Base-by-base conservation (phyloP, 2,888 invertebrate species). In the Tiphia femorata region DNA sequence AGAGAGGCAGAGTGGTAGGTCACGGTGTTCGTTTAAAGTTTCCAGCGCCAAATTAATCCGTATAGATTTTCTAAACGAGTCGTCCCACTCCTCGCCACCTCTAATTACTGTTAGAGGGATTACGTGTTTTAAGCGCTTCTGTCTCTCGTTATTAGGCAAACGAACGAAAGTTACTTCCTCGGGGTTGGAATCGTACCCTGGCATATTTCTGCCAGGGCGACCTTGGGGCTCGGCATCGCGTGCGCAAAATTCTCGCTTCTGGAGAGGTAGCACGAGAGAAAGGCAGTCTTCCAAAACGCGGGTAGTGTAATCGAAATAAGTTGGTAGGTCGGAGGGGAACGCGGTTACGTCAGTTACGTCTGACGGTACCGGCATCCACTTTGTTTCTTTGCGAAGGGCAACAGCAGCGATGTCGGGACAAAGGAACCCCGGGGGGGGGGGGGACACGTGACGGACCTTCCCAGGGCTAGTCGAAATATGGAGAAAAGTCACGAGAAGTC, bases 1-100 rank as follows among this genome's bases (percentile, higher is more conserved):
- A n/a, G 14, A 30, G 14, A 8, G n/a, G 12, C 6, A 8, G 12
- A 10, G 14, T 7, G 16, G 6, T 16, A n/a, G n/a, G n/a, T n/a
- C n/a, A n/a, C n/a, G n/a, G n/a, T n/a, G n/a, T n/a, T 64, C 58
- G 23, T 62, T 67, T 59, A 59, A 67, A 67, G 49, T 67, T 59
- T 30, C n/a, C n/a, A n/a, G n/a, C n/a, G n/a, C n/a, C n/a, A n/a
- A 21, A 47, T 41, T 64, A 59, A 64, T 62, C 64, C 59, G 21
- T n/a, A n/a, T n/a, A n/a, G n/a, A n/a, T n/a, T n/a, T n/a, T n/a
- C n/a, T n/a, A n/a, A n/a, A n/a, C n/a, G n/a, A n/a, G n/a, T n/a
- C n/a, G n/a, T n/a, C n/a, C n/a, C n/a, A n/a, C n/a, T n/a, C n/a
- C n/a, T n/a, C n/a, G n/a, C n/a, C n/a, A n/a, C n/a, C n/a, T n/a